Conservation (phyloP, 2,113 vertebrate genomes). For the Leptosomus discolor region DNA sequence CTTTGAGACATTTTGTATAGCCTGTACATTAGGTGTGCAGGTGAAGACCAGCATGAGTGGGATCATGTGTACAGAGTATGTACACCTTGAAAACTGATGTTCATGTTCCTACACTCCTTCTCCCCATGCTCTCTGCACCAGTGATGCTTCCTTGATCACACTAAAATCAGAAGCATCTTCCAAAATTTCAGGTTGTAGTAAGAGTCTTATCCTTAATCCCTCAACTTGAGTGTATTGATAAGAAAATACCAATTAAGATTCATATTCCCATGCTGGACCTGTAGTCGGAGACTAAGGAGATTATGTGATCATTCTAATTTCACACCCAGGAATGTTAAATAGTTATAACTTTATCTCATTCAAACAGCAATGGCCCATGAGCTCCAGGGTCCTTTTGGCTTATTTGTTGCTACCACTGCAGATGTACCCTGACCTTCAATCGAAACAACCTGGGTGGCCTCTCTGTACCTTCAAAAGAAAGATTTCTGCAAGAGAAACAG, state of each 20-base stretch:
- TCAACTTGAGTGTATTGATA: conserved; percentile 45
- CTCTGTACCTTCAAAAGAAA: background rate
- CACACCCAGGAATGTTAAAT: conserved; percentile 29
- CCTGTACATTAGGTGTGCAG: background rate
- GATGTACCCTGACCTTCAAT: background rate
- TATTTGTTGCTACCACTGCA: background rate
- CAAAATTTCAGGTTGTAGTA: conserved; percentile 20
- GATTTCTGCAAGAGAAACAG: background rate
- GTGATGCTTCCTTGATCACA: background rate
- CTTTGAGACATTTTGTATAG: background rate
- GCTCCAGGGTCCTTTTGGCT: conserved; percentile 4
- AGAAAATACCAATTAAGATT: conserved; percentile 53
- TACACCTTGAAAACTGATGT: background rate
- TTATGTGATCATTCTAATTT: conserved; percentile 50
- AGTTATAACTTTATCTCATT: conserved; percentile 50
- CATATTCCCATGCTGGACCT: conserved; percentile 41
- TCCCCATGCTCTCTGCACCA: background rate
- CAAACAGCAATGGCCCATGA: background rate
- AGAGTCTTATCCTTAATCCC: conserved; percentile 48
- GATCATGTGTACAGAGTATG: background rate
- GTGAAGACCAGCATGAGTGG: background rate
- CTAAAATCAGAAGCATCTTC: conserved; percentile 15
- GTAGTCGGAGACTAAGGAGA: conserved; percentile 51
- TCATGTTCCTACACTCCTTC: background rate
- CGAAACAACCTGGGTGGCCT: background rate